Conservation (phyloP, 2,113 vertebrate species). For the Menura novaehollandiae region DNA sequence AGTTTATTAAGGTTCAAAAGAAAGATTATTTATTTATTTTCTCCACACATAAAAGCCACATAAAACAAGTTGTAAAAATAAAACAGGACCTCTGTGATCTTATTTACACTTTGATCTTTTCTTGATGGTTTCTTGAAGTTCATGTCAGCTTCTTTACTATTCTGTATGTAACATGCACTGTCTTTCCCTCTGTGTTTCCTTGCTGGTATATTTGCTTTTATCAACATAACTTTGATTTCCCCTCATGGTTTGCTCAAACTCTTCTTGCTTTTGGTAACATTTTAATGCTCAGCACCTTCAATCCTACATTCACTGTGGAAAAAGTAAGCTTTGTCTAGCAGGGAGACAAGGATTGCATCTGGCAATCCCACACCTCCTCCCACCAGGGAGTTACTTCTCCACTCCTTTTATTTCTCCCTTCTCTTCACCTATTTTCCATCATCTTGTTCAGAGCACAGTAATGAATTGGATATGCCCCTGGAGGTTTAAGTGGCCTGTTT, state of each 20-base stretch:
- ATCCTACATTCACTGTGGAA: not conserved
- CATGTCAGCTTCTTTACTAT: not conserved
- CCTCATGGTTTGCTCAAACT: not conserved
- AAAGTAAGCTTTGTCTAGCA: not conserved
- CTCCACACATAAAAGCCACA: constrained; percentile 52
- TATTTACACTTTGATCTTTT: constrained; percentile 57
- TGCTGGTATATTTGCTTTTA: not conserved
- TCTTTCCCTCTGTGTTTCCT: not conserved
- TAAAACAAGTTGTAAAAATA: constrained; percentile 45
- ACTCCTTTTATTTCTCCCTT: not conserved
- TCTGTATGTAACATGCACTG: not conserved
- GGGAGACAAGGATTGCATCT: not conserved
- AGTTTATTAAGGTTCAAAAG: constrained; percentile 60
- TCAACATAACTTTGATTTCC: not conserved
- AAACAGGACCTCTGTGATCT: constrained; percentile 38
- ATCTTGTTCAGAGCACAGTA: not conserved
- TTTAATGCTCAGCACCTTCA: not conserved
- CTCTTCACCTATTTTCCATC: not conserved
- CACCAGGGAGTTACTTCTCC: not conserved
- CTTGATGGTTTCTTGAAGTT: constrained; percentile 38
- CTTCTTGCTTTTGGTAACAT: not conserved
- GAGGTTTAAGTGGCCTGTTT: not conserved
- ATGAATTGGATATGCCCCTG: not conserved
- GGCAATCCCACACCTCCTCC: not conserved
- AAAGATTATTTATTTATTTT: constrained; percentile 61